Percentiles rank a stretch among this genome's conserved stretches.
Conservation (phyloP, 2,888 invertebrate species). For the Enoplolaimus lenunculus region DNA sequence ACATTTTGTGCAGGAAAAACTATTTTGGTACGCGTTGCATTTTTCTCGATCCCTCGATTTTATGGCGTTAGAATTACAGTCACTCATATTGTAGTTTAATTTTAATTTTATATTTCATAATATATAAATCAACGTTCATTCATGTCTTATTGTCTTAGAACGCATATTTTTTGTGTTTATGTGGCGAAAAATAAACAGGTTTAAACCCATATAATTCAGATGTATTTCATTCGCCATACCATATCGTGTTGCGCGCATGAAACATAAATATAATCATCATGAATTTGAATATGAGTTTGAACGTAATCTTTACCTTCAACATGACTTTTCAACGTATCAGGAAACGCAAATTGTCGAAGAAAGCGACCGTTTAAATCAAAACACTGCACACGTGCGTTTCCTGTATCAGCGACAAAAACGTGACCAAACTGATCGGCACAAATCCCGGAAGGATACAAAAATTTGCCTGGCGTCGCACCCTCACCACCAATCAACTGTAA, state of each 20-base stretch:
- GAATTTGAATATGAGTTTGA: background rate
- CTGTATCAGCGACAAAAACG: conserved; percentile 19
- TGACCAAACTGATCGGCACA: conserved; percentile 17
- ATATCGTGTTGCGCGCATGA: background rate
- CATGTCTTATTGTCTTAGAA: too few species aligned
- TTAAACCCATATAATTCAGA: too few species aligned
- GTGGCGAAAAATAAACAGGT: too few species aligned
- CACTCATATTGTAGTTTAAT: too few species aligned
- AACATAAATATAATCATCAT: conserved; percentile 1
- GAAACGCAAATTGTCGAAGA: conserved; percentile 13
- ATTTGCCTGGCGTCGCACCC: conserved; percentile 20
- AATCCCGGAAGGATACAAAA: conserved; percentile 15
- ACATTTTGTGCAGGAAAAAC: too few species aligned
- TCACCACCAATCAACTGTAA: conserved; percentile 13
- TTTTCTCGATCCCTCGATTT: too few species aligned
- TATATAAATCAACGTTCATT: too few species aligned
- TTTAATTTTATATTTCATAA: too few species aligned
- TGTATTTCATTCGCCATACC: conserved; percentile 14
- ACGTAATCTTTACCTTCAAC: background rate
- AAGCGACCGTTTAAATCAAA: conserved; percentile 21
- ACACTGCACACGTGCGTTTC: conserved; percentile 19
- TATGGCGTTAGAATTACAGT: too few species aligned
- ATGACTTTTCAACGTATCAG: background rate
- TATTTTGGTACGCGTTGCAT: too few species aligned
- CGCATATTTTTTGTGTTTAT: too few species aligned